phyloP scores from a whole-genome alignment of 2,113 vertebrate genomes.

The Sylvicapra grimmia region DNA sequence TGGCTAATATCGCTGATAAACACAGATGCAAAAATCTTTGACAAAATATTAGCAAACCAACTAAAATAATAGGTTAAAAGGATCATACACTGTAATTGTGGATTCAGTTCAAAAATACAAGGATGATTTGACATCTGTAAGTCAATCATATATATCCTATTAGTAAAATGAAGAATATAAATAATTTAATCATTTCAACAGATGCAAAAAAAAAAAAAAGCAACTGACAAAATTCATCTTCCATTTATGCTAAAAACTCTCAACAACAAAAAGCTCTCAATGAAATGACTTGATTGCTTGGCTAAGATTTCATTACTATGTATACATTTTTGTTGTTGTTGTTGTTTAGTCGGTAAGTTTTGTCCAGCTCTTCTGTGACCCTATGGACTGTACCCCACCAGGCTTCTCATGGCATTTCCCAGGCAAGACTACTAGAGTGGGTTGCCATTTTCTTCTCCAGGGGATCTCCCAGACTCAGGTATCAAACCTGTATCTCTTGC shows the following conservation, averaged over 20 bases:
- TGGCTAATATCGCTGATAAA: not conserved
- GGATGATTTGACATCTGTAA: not conserved
- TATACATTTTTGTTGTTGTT: not conserved
- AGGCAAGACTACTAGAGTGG: not conserved
- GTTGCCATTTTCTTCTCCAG: not conserved
- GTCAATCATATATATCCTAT: not conserved
- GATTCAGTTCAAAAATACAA: not conserved
- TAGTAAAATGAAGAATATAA: not conserved
- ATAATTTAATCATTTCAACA: not conserved
- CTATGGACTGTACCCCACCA: not conserved
- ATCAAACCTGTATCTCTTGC: not conserved
- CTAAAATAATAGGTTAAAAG: not conserved
- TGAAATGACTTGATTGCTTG: not conserved
- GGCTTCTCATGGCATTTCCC: not conserved
- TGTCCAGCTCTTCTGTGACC: not conserved
- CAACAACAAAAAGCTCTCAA: not conserved
- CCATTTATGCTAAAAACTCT: not conserved
- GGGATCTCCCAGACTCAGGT: not conserved
- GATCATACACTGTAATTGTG: not conserved
- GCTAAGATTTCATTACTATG: not conserved
- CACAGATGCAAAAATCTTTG: not conserved
- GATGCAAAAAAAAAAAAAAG: not conserved
- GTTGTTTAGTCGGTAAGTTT: not conserved
- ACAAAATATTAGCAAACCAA: not conserved
- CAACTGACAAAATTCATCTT: not conserved